phyloP scores from a whole-genome alignment of 1,140 invertebrate species.

The Bursaphelenchus mucronatus region DNA sequence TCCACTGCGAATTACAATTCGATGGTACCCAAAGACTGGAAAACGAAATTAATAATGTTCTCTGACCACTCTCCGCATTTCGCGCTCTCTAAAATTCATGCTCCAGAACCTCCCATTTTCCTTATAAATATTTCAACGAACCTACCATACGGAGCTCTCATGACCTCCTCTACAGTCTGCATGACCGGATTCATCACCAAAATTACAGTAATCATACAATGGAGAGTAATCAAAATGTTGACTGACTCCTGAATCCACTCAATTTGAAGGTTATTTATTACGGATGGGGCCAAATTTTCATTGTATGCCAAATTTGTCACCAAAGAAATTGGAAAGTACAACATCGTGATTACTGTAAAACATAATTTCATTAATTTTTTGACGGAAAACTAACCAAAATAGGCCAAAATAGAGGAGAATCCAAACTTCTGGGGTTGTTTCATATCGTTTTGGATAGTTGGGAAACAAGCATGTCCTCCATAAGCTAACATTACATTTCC shows the following conservation, averaged over 20 bases:
- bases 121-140: too few relatives aligned
- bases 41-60: too few relatives aligned
- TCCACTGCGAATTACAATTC: too few relatives aligned
- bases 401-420: conserved; percentile 3
- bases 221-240: conserved; percentile 61
- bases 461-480: conserved; percentile 63
- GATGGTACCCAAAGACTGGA: too few relatives aligned
- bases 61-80: too few relatives aligned
- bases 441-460: conserved; percentile 62
- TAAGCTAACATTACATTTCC: conserved; percentile 63
- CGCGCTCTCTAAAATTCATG: too few relatives aligned
- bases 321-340: conserved; percentile 37
- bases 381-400: background rate
- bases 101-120: too few relatives aligned
- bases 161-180: too few relatives aligned
- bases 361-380: background rate
- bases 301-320: conserved; percentile 47
- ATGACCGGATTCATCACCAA: conserved; percentile 1
- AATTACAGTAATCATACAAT: conserved; percentile 14
- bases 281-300: conserved; percentile 39
- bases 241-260: conserved; percentile 50
- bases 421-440: background rate
- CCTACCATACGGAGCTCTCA: too few relatives aligned
- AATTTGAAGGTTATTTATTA: conserved; percentile 17
- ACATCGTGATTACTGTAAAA: conserved; percentile 4